Evolutionary conservation across 2,113 vertebrate species (phyloP).

Genomic region (Passer montanus): DNA sequence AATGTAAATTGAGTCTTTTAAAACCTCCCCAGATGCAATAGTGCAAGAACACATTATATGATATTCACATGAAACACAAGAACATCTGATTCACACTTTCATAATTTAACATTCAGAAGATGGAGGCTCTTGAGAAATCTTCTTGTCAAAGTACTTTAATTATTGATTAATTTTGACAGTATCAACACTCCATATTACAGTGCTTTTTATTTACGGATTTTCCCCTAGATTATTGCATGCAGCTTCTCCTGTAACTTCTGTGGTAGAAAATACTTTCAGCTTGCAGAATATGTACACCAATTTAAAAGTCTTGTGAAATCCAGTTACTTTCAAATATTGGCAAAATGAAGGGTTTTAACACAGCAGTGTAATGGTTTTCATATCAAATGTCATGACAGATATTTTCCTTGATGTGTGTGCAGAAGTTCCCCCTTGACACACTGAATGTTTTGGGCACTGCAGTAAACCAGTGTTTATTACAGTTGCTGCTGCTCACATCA

Average conservation of each 20-base stretch:
- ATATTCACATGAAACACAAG: neutral
- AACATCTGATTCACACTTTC: neutral
- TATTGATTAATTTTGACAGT: constrained; percentile 16
- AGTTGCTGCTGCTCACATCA: neutral
- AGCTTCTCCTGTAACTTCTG: neutral
- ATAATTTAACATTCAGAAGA: neutral
- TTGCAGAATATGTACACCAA: neutral
- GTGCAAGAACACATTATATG: neutral
- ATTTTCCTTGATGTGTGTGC: neutral
- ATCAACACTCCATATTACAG: neutral
- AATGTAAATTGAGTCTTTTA: neutral
- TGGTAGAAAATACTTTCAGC: neutral
- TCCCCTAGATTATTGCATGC: neutral
- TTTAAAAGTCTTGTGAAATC: neutral
- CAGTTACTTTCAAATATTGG: neutral
- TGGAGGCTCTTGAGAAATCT: neutral
- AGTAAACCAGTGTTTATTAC: neutral
- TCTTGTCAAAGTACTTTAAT: neutral
- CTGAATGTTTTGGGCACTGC: neutral
- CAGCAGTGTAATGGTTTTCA: neutral
- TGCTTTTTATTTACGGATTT: neutral
- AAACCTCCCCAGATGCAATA: neutral
- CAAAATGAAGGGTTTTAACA: neutral
- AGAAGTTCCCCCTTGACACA: neutral
- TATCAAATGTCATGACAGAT: neutral